Percentiles rank a stretch among this genome's conserved stretches.
phyloP scores from a whole-genome alignment of 2,113 vertebrate species.

The Nyctereutes procyonoides region DNA sequence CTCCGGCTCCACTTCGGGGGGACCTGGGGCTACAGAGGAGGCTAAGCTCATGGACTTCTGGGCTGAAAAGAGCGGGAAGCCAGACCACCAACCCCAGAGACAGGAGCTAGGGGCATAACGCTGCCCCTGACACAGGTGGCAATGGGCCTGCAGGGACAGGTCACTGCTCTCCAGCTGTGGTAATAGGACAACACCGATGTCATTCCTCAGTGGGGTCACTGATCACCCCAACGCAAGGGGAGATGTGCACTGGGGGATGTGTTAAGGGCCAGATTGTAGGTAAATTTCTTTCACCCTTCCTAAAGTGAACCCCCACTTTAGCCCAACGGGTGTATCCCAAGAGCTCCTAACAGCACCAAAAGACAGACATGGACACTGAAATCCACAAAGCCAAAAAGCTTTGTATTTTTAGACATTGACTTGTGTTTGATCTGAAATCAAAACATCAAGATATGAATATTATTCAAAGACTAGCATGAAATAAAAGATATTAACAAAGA shows the following conservation, averaged over 20 bases:
- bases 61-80: rapidly evolving
- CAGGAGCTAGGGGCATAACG: background rate
- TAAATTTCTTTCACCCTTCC: background rate
- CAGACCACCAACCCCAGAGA: background rate
- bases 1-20: rapidly evolving
- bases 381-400: background rate
- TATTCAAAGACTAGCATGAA: background rate
- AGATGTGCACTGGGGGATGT: rapidly evolving
- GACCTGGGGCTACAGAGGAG: background rate
- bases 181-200: rapidly evolving
- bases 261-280: background rate
- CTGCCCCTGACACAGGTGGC: rapidly evolving
- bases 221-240: background rate
- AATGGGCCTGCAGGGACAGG: background rate
- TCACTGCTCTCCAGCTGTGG: rapidly evolving
- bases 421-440: background rate
- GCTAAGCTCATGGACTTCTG: too few relatives aligned
- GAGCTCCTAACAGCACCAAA: rapidly evolving
- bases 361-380: rapidly evolving
- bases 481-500: background rate
- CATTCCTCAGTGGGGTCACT: background rate
- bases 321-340: background rate
- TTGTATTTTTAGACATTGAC: background rate
- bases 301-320: too few relatives aligned
- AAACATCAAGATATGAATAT: background rate